Evolutionary conservation across 2,113 vertebrate genomes (phyloP).

Genomic region (Scophthalmus maximus): DNA sequence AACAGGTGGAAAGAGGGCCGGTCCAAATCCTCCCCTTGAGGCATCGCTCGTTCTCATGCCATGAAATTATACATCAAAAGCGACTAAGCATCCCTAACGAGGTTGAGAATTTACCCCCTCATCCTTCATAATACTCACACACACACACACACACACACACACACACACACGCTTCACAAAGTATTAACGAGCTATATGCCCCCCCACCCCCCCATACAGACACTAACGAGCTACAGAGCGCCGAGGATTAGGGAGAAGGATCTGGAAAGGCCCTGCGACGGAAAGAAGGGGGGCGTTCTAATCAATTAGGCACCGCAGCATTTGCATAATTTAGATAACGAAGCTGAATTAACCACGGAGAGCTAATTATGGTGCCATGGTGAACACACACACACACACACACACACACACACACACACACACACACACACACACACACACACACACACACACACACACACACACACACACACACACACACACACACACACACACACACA

Average conservation of each 20-base stretch:
- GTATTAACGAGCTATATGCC: conserved; percentile 80
- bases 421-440: conserved; percentile 64
- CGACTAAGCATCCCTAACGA: conserved; percentile 76
- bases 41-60: conserved; percentile 77
- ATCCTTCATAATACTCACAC: conserved; percentile 44
- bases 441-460: conserved; percentile 57
- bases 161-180: conserved; percentile 60
- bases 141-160: conserved; percentile 24
- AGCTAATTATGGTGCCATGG: conserved; percentile 77
- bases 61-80: conserved; percentile 83
- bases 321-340: conserved; percentile 86
- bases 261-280: conserved; percentile 70
- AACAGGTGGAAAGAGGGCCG: conserved; percentile 75
- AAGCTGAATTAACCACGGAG: conserved; percentile 80
- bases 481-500: too few species aligned
- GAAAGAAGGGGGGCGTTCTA: conserved; percentile 64
- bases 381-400: conserved; percentile 57
- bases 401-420: conserved; percentile 62
- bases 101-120: conserved; percentile 61
- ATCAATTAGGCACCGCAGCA: conserved; percentile 81
- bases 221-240: conserved; percentile 81
- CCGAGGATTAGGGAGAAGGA: conserved; percentile 81
- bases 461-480: conserved; percentile 58
- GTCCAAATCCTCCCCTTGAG: conserved; percentile 70
- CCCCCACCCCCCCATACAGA: conserved; percentile 46